These are phyloP conservation scores for Ailurus styani DNA, from an alignment of 2,113 vertebrate species.

Conservation along the genomic window DNA sequence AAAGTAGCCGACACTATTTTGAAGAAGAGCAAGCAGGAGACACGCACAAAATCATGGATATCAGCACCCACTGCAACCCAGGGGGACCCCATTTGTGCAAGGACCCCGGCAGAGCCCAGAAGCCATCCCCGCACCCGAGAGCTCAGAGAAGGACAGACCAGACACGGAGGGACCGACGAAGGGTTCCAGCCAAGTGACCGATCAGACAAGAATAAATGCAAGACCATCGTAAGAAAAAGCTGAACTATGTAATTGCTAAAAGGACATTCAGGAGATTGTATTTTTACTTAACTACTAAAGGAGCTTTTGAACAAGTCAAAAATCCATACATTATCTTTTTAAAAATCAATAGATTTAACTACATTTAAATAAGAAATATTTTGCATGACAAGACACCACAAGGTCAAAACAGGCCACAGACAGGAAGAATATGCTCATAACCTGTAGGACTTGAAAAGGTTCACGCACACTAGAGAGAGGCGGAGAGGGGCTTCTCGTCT, in stretches of 20 bases:
- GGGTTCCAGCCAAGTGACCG: accelerated
- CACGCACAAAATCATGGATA: accelerated
- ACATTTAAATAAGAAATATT: background rate
- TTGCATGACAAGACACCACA: background rate
- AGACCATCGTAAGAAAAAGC: background rate
- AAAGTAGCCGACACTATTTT: too few species aligned
- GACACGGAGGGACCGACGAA: accelerated
- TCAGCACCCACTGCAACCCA: accelerated
- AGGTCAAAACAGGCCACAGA: background rate
- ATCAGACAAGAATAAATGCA: background rate
- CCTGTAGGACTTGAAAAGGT: accelerated
- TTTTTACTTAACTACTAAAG: background rate
- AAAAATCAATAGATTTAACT: background rate
- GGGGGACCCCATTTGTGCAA: too few species aligned
- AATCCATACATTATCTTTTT: background rate
- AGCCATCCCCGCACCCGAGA: accelerated
- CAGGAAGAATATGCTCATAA: background rate
- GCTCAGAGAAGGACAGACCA: background rate
- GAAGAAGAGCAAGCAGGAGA: too few species aligned
- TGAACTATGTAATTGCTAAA: background rate
- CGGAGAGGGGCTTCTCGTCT: accelerated
- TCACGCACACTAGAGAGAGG: background rate
- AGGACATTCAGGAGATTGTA: background rate
- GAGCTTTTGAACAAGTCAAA: background rate
- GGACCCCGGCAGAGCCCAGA: background rate